A percentile compares a stretch with the other conserved stretches of the same genome.
These are phyloP conservation scores for Crocodylus rhombifer DNA, from an alignment of 2,797 vertebrate genomes.

Conservation along the genomic window DNA sequence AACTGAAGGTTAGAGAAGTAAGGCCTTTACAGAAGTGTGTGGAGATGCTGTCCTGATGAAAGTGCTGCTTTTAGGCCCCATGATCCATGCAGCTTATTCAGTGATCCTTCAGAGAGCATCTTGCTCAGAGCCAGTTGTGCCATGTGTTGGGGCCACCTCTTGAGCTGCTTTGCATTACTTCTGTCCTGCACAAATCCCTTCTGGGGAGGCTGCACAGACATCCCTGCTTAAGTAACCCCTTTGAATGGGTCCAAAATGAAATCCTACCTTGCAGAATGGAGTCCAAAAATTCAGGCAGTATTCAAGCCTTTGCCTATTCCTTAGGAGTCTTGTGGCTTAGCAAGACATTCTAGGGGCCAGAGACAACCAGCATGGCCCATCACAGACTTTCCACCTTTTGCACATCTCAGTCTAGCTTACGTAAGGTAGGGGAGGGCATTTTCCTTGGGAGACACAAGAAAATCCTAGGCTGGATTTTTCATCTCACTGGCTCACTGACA, in stretches of 20 bases:
- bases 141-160: not conserved
- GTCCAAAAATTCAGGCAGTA: not conserved
- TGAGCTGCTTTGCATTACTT: constrained; percentile 45
- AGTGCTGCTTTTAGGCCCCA: not conserved
- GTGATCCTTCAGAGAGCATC: not conserved
- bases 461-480: not conserved
- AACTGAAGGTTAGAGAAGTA: rapidly evolving
- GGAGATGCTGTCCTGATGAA: not conserved
- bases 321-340: not conserved
- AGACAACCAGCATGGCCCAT: not conserved
- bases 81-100: rapidly evolving
- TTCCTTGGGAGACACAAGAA: not conserved
- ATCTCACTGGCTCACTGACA: not conserved
- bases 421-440: not conserved
- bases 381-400: not conserved
- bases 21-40: not conserved
- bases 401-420: not conserved
- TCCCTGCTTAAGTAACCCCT: constrained; percentile 37
- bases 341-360: not conserved
- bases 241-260: constrained; percentile 29
- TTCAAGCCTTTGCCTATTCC: not conserved
- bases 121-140: not conserved
- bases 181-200: constrained; percentile 51
- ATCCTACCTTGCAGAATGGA: constrained; percentile 51
- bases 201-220: constrained; percentile 45